phyloP scores from a whole-genome alignment of 2,888 invertebrate species.

The Drosophila anceps region DNA sequence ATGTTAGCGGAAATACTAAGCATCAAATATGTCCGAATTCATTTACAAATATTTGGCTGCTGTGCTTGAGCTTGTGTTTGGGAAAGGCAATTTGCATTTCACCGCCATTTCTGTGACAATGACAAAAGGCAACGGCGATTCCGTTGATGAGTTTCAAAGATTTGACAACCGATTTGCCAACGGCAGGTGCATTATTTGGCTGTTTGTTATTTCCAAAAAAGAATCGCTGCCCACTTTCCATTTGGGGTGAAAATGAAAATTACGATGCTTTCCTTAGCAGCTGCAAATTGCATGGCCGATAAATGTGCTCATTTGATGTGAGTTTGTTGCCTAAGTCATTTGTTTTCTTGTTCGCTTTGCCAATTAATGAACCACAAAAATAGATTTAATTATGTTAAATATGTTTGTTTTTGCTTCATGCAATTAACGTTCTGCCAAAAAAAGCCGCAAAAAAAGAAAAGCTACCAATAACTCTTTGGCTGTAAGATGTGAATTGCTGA shows the following conservation, averaged over 20 bases:
- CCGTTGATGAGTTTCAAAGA: conserved; percentile 70
- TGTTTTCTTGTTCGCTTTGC: conserved; percentile 38
- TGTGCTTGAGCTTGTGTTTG: conserved; percentile 23
- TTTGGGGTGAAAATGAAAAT: conserved; percentile 66
- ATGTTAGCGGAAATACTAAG: conserved; percentile 55
- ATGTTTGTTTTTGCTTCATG: conserved; percentile 19
- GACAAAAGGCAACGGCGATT: conserved; percentile 56
- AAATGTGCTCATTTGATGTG: conserved; percentile 23
- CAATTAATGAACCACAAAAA: conserved; percentile 53
- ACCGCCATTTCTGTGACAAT: conserved; percentile 54
- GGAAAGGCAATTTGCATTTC: conserved; percentile 78
- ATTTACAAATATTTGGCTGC: conserved; percentile 22
- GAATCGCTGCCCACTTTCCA: conserved; percentile 65
- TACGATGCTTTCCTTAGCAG: conserved; percentile 62
- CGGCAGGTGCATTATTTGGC: conserved; percentile 66
- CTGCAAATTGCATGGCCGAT: conserved; percentile 55
- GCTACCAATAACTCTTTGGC: conserved; percentile 51
- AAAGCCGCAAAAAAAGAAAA: conserved; percentile 19
- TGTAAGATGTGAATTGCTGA: conserved; percentile 55
- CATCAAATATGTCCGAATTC: conserved; percentile 35
- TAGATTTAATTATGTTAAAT: conserved; percentile 60
- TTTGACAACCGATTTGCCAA: conserved; percentile 59
- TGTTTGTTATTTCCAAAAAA: conserved; percentile 36
- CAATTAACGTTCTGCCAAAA: conserved; percentile 35
- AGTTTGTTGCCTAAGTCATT: conserved; percentile 68